Evolutionary conservation across 2,797 vertebrate genomes (phyloP).

Genomic region (Poeciliopsis infans): DNA sequence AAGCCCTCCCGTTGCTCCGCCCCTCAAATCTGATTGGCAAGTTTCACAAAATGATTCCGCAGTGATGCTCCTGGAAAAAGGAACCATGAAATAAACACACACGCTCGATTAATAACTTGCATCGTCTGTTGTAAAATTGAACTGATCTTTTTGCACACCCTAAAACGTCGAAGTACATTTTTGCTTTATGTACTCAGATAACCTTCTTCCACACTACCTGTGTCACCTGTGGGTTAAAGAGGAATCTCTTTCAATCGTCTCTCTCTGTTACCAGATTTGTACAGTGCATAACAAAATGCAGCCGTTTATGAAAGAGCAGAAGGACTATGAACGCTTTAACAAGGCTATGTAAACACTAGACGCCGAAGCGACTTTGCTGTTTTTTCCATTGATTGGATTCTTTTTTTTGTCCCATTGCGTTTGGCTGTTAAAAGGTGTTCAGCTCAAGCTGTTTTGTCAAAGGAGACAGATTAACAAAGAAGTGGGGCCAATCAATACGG

Average conservation of each 20-base stretch:
- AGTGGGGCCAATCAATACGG: background rate
- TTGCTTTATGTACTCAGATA: background rate
- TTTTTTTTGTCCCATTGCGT: background rate
- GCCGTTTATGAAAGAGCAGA: background rate
- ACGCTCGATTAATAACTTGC: background rate
- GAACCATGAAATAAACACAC: background rate
- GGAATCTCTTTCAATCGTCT: background rate
- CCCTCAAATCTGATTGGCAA: background rate
- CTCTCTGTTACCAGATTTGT: no score
- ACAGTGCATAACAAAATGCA: background rate
- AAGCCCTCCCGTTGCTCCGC: no score
- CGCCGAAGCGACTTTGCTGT: background rate
- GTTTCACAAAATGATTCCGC: background rate
- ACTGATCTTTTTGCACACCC: background rate
- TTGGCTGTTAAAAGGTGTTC: background rate
- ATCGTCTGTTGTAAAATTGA: background rate
- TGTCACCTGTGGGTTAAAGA: background rate
- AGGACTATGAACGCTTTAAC: background rate
- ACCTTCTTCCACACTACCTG: background rate
- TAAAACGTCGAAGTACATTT: background rate
- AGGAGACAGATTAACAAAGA: conserved; percentile 13
- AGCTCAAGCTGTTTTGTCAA: conserved; percentile 2
- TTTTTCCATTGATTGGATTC: background rate
- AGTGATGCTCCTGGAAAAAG: background rate
- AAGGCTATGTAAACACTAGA: background rate